phyloP scores from a whole-genome alignment of 1,140 invertebrate genomes.

The Lordiphosa clarofinis region DNA sequence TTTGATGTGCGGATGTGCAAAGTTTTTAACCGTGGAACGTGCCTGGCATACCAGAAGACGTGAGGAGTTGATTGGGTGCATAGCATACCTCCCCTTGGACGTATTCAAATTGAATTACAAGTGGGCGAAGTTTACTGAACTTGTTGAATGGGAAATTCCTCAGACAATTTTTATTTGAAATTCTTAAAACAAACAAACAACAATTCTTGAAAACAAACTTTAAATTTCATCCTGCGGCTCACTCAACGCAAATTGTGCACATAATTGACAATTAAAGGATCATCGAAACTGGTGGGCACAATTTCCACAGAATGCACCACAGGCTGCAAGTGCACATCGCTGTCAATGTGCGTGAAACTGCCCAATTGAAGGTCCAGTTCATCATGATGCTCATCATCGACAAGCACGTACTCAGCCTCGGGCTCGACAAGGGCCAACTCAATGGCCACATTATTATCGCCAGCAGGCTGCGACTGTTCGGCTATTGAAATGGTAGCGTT shows the following conservation, averaged over 20 bases:
- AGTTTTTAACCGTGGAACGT: constrained; percentile 51
- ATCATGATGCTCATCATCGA: constrained; percentile 48
- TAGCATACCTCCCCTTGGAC: background rate
- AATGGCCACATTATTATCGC: constrained; percentile 58
- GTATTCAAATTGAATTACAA: constrained; percentile 42
- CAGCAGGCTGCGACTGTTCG: constrained; percentile 51
- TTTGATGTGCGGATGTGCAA: constrained; percentile 53
- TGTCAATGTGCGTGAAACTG: constrained; percentile 69
- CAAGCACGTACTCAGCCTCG: constrained; percentile 68
- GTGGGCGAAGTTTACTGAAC: constrained; percentile 10
- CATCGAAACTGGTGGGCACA: constrained; percentile 68
- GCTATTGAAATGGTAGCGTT: constrained; percentile 51
- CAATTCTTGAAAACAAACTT: constrained; percentile 28
- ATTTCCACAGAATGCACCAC: constrained; percentile 74
- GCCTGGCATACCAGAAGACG: constrained; percentile 32
- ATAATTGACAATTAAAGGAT: constrained; percentile 71
- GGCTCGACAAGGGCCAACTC: constrained; percentile 61
- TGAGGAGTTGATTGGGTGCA: background rate
- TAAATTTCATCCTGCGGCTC: constrained; percentile 20
- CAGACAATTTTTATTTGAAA: constrained; percentile 7
- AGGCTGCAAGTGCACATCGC: constrained; percentile 66
- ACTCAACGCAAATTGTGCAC: constrained; percentile 68
- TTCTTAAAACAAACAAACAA: constrained; percentile 4
- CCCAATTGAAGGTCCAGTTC: constrained; percentile 55
- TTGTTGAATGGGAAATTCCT: constrained; percentile 1